These are phyloP conservation scores for Tetraneura akinire DNA, from an alignment of 1,140 invertebrate species.

Conservation along the genomic window DNA sequence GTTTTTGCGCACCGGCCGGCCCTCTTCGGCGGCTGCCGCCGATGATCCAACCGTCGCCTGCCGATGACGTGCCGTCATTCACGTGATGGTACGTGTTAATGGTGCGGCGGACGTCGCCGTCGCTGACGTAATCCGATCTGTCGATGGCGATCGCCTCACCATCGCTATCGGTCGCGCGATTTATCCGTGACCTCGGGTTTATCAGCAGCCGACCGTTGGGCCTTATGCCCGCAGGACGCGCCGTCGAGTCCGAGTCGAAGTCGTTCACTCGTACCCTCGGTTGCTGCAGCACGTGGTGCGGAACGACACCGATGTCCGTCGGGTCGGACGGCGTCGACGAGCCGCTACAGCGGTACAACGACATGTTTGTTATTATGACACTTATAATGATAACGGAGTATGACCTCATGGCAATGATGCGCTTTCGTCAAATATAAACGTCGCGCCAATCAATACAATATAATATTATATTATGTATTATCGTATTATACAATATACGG, in stretches of 20 bases:
- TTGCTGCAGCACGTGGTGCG: too few relatives aligned
- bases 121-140: not conserved
- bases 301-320: not conserved
- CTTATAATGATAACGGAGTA: not conserved
- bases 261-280: too few relatives aligned
- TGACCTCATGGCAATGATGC: conserved; percentile 26
- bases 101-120: not conserved
- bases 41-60: conserved; percentile 6
- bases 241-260: not conserved
- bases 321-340: not conserved
- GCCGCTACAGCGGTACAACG: not conserved
- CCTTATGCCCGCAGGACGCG: not conserved
- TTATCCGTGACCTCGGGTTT: not conserved
- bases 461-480: too few relatives aligned
- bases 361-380: not conserved
- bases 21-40: conserved; percentile 1
- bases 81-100: conserved; percentile 28
- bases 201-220: not conserved
- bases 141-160: not conserved
- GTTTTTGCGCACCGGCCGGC: not conserved
- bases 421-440: not conserved
- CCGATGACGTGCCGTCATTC: not conserved
- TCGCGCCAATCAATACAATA: not conserved
- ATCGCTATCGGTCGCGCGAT: too few relatives aligned
- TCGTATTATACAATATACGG: too few relatives aligned